A percentile compares a stretch with the other conserved stretches of the same genome.
These are phyloP conservation scores for Natator depressus DNA, from an alignment of 2,113 vertebrate genomes.

Conservation along the genomic window DNA sequence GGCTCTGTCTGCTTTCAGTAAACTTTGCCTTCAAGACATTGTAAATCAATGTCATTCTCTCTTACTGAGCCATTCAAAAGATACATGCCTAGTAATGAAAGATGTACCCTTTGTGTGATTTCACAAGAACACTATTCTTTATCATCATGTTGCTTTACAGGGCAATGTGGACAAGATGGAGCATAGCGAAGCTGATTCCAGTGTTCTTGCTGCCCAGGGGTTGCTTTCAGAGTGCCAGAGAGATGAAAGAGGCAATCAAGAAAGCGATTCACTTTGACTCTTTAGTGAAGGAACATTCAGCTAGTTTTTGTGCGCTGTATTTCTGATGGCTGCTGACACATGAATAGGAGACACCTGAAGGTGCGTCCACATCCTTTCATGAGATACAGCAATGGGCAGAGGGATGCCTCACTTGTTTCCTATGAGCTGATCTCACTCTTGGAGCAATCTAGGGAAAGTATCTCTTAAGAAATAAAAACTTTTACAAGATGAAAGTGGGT, in stretches of 20 bases:
- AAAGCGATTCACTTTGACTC: slow-evolving; percentile 51
- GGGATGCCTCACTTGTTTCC: slow-evolving; percentile 21
- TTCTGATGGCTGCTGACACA: slow-evolving; percentile 49
- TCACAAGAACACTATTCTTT: slow-evolving; percentile 29
- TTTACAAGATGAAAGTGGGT: slow-evolving; percentile 3
- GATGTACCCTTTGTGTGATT: slow-evolving; percentile 43
- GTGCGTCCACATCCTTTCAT: slow-evolving; percentile 12
- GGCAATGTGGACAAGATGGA: slow-evolving; percentile 30
- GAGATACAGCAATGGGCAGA: slow-evolving; percentile 1
- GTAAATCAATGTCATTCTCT: slow-evolving; percentile 40
- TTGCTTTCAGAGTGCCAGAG: slow-evolving; percentile 28
- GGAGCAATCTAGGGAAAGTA: neutral
- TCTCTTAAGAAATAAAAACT: slow-evolving; percentile 15
- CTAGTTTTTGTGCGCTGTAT: slow-evolving; percentile 37
- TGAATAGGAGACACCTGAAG: slow-evolving; percentile 50
- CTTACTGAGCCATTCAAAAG: slow-evolving; percentile 31
- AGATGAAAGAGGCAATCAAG: slow-evolving; percentile 64
- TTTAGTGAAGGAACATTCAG: slow-evolving; percentile 19
- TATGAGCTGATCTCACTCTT: slow-evolving; percentile 17
- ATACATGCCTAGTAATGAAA: slow-evolving; percentile 43
- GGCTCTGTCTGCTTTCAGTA: slow-evolving; percentile 24
- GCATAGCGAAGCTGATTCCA: slow-evolving; percentile 12
- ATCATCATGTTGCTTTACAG: neutral
- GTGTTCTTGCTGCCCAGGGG: slow-evolving; percentile 8
- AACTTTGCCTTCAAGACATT: slow-evolving; percentile 41